phyloP scores from a whole-genome alignment of 2,888 invertebrate genomes.

The Platycheirus rosarum region DNA sequence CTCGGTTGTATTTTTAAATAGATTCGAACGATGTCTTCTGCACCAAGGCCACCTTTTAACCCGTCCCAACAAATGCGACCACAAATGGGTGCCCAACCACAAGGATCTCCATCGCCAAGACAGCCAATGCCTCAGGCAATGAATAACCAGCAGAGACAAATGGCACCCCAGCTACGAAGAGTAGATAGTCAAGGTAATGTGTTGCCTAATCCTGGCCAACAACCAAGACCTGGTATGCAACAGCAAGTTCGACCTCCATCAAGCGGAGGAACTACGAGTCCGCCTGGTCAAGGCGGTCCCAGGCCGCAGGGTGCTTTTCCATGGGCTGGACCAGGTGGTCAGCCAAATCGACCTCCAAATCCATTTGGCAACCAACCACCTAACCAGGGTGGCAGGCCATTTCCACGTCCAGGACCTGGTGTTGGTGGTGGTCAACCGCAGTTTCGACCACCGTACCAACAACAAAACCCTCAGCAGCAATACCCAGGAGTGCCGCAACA shows the following conservation, averaged over 20 bases:
- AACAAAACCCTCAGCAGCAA: conserved; percentile 76
- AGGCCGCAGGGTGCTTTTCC: conserved; percentile 79
- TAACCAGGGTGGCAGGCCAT: conserved; percentile 74
- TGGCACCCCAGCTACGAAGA: conserved; percentile 81
- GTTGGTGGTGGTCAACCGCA: conserved; percentile 77
- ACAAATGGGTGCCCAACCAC: conserved; percentile 79
- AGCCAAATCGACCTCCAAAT: conserved; percentile 76
- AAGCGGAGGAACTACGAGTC: conserved; percentile 78
- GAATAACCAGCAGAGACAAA: conserved; percentile 76
- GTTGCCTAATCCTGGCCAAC: conserved; percentile 76
- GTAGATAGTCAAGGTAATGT: conserved; percentile 83
- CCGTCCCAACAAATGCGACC: conserved; percentile 72
- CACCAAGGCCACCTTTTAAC: conserved; percentile 76
- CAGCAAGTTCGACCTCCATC: conserved; percentile 77
- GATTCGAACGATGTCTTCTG: conserved; percentile 79
- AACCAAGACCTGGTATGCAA: conserved; percentile 77
- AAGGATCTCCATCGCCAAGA: conserved; percentile 78
- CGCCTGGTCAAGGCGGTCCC: conserved; percentile 79
- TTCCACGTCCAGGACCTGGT: conserved; percentile 72
- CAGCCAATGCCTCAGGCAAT: conserved; percentile 77
- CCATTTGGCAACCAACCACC: conserved; percentile 75
- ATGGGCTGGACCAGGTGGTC: conserved; percentile 76
- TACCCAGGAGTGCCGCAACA: conserved; percentile 63
- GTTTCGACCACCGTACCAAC: conserved; percentile 77
- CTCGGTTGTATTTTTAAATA: conserved; percentile 76